Percentiles rank a stretch among this genome's conserved stretches.
Conservation (phyloP, 2,888 invertebrate genomes). For the Magallana nippona region DNA sequence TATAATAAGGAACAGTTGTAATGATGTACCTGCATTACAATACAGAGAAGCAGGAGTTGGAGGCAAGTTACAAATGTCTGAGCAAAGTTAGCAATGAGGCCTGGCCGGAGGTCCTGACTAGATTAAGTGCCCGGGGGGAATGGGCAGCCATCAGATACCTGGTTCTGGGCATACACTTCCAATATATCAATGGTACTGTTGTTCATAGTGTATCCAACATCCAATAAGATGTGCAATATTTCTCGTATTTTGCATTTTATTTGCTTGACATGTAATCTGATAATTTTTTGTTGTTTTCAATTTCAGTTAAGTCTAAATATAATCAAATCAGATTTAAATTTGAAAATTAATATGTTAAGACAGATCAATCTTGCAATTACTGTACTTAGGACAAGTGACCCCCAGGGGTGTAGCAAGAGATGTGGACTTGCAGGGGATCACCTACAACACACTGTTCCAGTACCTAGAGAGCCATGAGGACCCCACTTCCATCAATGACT, state of each 20-base stretch:
- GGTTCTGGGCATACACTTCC: slow-evolving; percentile 49
- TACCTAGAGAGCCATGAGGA: slow-evolving; percentile 44
- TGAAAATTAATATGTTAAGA: too few relatives aligned
- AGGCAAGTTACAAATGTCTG: not conserved
- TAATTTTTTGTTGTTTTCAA: too few relatives aligned
- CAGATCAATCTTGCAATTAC: not conserved
- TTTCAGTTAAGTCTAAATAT: too few relatives aligned
- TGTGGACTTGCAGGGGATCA: slow-evolving; percentile 40
- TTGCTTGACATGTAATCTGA: too few relatives aligned
- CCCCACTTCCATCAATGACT: slow-evolving; percentile 20
- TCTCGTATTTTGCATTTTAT: too few relatives aligned
- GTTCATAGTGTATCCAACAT: too few relatives aligned
- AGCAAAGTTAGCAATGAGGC: slow-evolving; percentile 21
- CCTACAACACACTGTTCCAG: slow-evolving; percentile 49
- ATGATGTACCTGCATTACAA: too few relatives aligned
- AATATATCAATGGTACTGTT: not conserved
- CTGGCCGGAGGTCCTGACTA: slow-evolving; percentile 51
- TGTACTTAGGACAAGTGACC: not conserved
- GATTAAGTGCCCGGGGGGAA: slow-evolving; percentile 51
- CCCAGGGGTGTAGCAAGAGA: slow-evolving; percentile 49
- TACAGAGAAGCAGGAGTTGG: slow-evolving; percentile 10
- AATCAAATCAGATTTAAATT: too few relatives aligned
- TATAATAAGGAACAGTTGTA: too few relatives aligned
- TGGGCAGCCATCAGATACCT: slow-evolving; percentile 59
- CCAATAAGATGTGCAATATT: not conserved